Base-by-base conservation (phyloP, 2,113 vertebrate species). In the Zosterops pallidus region DNA sequence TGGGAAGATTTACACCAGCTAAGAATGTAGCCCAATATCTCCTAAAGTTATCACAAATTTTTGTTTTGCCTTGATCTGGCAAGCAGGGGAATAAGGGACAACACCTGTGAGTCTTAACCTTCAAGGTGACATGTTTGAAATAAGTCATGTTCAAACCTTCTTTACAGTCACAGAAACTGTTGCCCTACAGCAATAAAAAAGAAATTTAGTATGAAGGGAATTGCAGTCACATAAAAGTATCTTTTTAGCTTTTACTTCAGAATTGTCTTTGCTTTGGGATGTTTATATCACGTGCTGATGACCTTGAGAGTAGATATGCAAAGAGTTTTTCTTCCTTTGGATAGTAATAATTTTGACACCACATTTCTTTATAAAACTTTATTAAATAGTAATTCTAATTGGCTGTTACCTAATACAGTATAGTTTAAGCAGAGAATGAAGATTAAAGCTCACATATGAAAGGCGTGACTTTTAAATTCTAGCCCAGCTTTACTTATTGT, bases 121-220 rank as follows among this genome's bases (percentile, higher is more conserved):
- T 97, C 92, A 92, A 84, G 57, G 44, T 94, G 92, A 90, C 9
- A 59, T 93, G 89, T 97, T 95, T 94, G 41, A 97, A 97, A 81
- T 92, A 89, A 97, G 74, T 83, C 78, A 24, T 90, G 79, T 96
- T 96, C 88, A 86, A 74, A 92, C 56, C 78, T 91, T 72, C 67
- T 95, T 96, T 95, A 86, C 71, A 96, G 89, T 85, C 87, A 90
- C 41, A 95, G 90, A 95, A 80, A 70, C 57, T 33, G 92, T 93
- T 96, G 62, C 87, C 88, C 77, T 96, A 64, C 71, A 94, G 92
- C 93, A 91, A 85, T 86, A 29, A 71, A 95, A 91, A 97, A 95
- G 18, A 93, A 92, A 95, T 82, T 4, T 78, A 59, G 75, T 82
- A 90, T 84, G 87, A 92, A 95, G 92, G 91, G 71, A 63, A 62